Evolutionary conservation across 2,797 vertebrate genomes (phyloP).

Genomic region (Staurois parvus): DNA sequence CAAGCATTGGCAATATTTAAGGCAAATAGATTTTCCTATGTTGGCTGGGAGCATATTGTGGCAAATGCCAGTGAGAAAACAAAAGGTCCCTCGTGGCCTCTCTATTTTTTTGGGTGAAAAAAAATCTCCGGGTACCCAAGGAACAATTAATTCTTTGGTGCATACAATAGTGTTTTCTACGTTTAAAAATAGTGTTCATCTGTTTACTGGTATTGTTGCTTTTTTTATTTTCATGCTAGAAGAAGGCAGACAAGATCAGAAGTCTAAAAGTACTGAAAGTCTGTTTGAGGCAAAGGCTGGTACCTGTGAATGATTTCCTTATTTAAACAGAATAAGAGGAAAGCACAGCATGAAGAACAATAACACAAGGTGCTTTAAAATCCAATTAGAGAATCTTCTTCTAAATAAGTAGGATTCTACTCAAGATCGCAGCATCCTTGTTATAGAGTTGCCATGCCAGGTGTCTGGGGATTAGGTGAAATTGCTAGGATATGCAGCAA

Average conservation of each 20-base stretch:
- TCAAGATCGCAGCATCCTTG: slow-evolving; percentile 57
- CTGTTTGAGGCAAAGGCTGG: slow-evolving; percentile 53
- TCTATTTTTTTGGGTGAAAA: not conserved
- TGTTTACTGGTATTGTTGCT: not conserved
- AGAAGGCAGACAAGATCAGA: no score
- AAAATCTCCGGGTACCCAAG: not conserved
- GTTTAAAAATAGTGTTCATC: not conserved
- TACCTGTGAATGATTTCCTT: slow-evolving; percentile 65
- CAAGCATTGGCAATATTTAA: not conserved
- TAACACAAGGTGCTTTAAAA: slow-evolving; percentile 64
- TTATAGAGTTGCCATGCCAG: slow-evolving; percentile 58
- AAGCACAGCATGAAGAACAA: slow-evolving; percentile 40
- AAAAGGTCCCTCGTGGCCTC: not conserved
- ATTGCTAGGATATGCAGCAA: slow-evolving; percentile 38
- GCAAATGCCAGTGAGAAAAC: not conserved
- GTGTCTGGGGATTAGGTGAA: slow-evolving; percentile 42
- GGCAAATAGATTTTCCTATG: no score
- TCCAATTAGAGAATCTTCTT: slow-evolving; percentile 53
- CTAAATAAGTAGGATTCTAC: slow-evolving; percentile 54
- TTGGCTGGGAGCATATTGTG: not conserved
- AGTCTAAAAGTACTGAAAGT: slow-evolving; percentile 28
- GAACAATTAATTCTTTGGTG: not conserved
- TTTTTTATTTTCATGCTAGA: not conserved
- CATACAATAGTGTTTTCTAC: not conserved
- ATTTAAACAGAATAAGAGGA: slow-evolving; percentile 58